Evolutionary conservation across 1,140 invertebrate species (phyloP), one percentile per base, ranked within the genome.

Genomic region (Theocolax elegans): DNA sequence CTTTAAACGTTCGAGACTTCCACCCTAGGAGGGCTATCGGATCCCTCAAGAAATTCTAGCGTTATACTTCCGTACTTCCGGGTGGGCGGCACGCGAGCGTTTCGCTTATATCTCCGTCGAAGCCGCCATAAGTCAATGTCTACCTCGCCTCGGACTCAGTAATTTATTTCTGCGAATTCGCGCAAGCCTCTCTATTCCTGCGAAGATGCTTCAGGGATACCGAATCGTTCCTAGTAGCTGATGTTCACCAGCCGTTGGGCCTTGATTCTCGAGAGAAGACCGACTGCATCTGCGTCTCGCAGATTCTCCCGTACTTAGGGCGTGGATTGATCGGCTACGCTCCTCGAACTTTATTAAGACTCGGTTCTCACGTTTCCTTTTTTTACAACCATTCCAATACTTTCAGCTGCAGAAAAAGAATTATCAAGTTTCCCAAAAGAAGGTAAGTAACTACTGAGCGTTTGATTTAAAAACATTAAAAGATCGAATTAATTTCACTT

Each of bases 81-180:
- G 38, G 3, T n/a, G 38, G 42, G 59, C 42, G 40, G 23, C 25
- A 1, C 4, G 15, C 15, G 27, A 25, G 10, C 38, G 56, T 27
- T 42, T 17, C 23, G 58, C 23, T 62, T 63, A 63, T 63, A 44
- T 49, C 3, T 15, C 29, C 27, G 60, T 49, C 46, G 44, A 63
- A 35, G 44, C 44, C 15, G 15, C 60, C 44, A 49, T 63, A 63
- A 63, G 27, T 63, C 60, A 63, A 35, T 15, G 60, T 63, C 60
- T 35, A 6, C 10, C 23, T 35, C 40, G 10, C 1, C 29, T 8
- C 17, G 17, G 17, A 15, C n/a, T 10, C 13, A n/a, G 60, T 63
- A 63, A 63, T 63, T 63, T 63, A 63, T 63, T 49, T 63, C 29
- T 29, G 12, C 60, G 59, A 62, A 35, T 62, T 62, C 44, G 59